Evolutionary conservation across 2,113 vertebrate species (phyloP).

Genomic region (Trichechus manatus): DNA sequence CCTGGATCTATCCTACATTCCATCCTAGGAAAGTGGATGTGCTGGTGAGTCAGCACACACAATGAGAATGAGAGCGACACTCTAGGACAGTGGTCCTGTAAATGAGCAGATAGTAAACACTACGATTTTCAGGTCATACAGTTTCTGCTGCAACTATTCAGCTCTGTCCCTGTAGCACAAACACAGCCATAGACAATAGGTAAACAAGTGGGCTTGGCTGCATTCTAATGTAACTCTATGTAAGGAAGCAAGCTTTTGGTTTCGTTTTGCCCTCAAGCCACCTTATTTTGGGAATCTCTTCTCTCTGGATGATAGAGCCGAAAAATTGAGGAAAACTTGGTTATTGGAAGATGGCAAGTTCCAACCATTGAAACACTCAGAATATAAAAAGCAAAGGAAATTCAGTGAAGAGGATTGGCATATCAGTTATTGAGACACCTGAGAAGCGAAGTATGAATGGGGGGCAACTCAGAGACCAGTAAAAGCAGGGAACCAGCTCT

Average conservation of each 20-base stretch:
- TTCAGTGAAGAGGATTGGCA: neutral
- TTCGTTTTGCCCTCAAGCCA: neutral
- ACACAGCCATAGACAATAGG: neutral
- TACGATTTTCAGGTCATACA: too few relatives aligned
- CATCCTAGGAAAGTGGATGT: rapidly evolving
- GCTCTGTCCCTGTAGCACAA: neutral
- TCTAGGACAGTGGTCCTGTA: rapidly evolving
- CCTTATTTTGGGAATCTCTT: too few relatives aligned
- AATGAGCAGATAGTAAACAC: neutral
- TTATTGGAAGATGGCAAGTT: neutral
- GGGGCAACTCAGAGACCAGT: neutral
- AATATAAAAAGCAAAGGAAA: neutral
- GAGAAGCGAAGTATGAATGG: neutral
- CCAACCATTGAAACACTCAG: neutral
- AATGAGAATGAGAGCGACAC: rapidly evolving
- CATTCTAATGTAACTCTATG: neutral
- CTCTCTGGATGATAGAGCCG: neutral
- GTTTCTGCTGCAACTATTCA: neutral
- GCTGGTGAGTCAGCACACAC: rapidly evolving
- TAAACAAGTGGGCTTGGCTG: too few relatives aligned
- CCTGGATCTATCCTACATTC: neutral
- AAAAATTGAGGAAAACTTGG: neutral
- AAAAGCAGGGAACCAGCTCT: neutral
- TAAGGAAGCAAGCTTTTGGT: neutral
- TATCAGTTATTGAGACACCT: too few relatives aligned